Base-by-base conservation (phyloP, 2,113 vertebrate genomes). In the Psettodes erumei region DNA sequence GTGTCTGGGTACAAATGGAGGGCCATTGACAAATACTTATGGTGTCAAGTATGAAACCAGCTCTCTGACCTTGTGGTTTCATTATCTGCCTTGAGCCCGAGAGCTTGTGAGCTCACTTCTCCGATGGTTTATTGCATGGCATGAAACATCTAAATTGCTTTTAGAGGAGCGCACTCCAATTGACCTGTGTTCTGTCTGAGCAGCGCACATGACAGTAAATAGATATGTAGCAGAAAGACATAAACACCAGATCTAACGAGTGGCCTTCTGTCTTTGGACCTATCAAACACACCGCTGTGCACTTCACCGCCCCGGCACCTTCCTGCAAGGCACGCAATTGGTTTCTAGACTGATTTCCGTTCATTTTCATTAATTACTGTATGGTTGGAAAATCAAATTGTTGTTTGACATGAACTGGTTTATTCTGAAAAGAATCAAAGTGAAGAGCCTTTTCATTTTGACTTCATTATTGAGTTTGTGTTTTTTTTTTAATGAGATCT, bases 61-160 rank as follows among this genome's bases (percentile, higher is more conserved):
- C 72, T 56, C 8, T 2, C 72, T 89, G 91, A 90, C 89, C 91
- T 92, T 91, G 86, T 35, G 66, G 55, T 88, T 86, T 87, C 79
- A 89, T 87, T 83, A 83, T 87, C 77, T 83, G 85, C 73, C 84
- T 89, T 59, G 72, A 83, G 72, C 83, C 77, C 55, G 62, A 79
- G 77, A 81, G 76, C 86, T 84, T 85, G 75, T 60, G 81, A 84
- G 77, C 81, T 83, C 82, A 78, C 71, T 80, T 81, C 71, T 84
- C 54, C 32, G 59, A 71, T 83, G 71, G 58, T 87, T 89, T 85
- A 89, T 79, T 73, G 71, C 28, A 1, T 10, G 28, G 21, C 64
- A 71, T 55, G 73, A 86, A 90, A 78, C 71, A 55, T 76, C 69
- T 62, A 67, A 87, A 88, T 76, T 84, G 81, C 76, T 77, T 84